Conservation (phyloP, 2,113 vertebrate genomes). For the Morone chrysops region DNA sequence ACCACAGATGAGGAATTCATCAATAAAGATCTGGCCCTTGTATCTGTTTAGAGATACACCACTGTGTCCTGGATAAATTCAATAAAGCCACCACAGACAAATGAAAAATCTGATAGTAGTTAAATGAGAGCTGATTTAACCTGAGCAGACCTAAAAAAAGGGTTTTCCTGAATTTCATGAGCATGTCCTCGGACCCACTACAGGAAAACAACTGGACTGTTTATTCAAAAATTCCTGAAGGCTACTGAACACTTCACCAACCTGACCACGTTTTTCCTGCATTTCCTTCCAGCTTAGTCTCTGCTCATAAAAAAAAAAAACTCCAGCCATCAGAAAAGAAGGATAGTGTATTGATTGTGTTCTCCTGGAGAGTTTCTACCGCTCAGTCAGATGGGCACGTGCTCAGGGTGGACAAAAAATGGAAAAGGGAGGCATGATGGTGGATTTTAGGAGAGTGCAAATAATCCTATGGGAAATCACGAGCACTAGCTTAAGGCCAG, state of each 20-base stretch:
- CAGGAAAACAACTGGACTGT: neutral
- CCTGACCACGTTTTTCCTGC: neutral
- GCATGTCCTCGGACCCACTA: too few species aligned
- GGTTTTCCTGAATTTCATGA: too few species aligned
- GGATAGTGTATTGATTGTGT: neutral
- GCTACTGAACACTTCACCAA: constrained; percentile 1
- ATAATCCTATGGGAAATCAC: constrained; percentile 44
- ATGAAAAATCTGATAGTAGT: neutral
- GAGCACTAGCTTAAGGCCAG: neutral
- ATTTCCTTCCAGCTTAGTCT: neutral
- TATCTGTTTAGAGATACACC: neutral
- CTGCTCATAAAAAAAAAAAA: neutral
- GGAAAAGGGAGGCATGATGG: neutral
- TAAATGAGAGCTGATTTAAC: too few species aligned
- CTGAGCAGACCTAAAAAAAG: too few species aligned
- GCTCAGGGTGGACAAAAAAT: constrained; percentile 11
- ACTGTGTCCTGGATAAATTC: neutral
- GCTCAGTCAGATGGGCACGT: neutral
- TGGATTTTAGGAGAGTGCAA: constrained; percentile 7
- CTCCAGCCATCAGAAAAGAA: neutral
- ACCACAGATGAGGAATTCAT: neutral
- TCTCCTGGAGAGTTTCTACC: neutral
- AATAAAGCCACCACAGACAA: neutral
- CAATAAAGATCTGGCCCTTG: neutral
- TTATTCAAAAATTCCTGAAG: neutral